These are phyloP conservation scores for Montipora cactus DNA, from an alignment of 64 coral and sea anemone genomes.

Conservation along the genomic window DNA sequence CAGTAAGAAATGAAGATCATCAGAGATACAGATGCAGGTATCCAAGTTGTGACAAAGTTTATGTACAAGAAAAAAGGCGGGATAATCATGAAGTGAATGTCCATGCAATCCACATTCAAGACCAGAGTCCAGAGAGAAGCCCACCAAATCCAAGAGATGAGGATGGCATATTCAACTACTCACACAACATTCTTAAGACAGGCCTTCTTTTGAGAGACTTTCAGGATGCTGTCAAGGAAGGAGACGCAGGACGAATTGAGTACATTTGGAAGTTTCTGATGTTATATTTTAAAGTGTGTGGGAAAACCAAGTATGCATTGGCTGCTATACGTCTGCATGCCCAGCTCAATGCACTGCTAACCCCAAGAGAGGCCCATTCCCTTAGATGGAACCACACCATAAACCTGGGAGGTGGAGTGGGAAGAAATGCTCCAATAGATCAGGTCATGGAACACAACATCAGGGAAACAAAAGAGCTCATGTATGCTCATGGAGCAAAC, in stretches of 20 bases:
- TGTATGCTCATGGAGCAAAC: conserved; percentile 35
- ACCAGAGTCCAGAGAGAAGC: conserved; percentile 4
- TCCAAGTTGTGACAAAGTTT: neutral
- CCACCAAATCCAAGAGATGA: conserved; percentile 20
- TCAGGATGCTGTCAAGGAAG: conserved; percentile 71
- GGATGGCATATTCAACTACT: conserved; percentile 63
- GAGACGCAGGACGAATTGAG: conserved; percentile 55
- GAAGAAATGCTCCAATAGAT: conserved; percentile 39
- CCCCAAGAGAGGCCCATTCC: conserved; percentile 49
- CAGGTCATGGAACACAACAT: conserved; percentile 32
- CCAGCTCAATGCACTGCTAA: conserved; percentile 46
- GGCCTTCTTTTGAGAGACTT: conserved; percentile 60
- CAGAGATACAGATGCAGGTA: neutral
- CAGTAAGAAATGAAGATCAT: neutral
- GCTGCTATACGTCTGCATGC: conserved; percentile 40
- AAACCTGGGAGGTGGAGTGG: conserved; percentile 37
- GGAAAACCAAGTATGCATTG: conserved; percentile 69
- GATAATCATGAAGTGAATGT: conserved; percentile 29
- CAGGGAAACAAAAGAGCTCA: conserved; percentile 23
- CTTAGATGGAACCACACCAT: conserved; percentile 60
- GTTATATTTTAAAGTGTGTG: conserved; percentile 50
- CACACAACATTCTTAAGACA: conserved; percentile 23
- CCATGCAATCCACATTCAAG: conserved; percentile 1
- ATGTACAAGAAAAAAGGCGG: neutral
- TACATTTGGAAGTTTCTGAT: conserved; percentile 68